phyloP scores from a whole-genome alignment of 2,888 invertebrate genomes.

The Melikaiella ostensackeni region DNA sequence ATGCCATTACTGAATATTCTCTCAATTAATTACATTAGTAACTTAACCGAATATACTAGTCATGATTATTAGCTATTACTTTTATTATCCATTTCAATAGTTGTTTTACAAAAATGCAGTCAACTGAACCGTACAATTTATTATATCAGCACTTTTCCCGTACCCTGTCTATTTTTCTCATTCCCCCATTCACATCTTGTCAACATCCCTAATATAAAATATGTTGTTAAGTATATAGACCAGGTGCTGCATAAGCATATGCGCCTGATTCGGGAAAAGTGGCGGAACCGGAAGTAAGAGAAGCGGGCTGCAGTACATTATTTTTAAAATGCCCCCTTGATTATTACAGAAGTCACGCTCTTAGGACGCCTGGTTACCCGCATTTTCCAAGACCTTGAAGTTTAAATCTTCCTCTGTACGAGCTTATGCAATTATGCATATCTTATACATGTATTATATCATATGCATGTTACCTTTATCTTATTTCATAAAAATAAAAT shows the following conservation, averaged over 20 bases:
- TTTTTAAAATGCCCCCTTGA: slow-evolving; percentile 36
- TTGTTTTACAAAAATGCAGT: background rate
- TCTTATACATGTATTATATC: background rate
- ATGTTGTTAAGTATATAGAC: slow-evolving; percentile 31
- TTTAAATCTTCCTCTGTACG: background rate
- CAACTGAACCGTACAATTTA: background rate
- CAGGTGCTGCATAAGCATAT: slow-evolving; percentile 35
- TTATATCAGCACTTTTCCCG: background rate
- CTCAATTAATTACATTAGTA: too few relatives aligned
- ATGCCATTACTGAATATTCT: too few relatives aligned
- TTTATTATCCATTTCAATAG: background rate
- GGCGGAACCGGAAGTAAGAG: slow-evolving; percentile 36
- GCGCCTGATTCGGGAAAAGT: slow-evolving; percentile 34
- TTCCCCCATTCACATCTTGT: slow-evolving; percentile 27
- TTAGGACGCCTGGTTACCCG: slow-evolving; percentile 33
- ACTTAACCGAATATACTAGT: too few relatives aligned
- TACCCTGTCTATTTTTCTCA: slow-evolving; percentile 2
- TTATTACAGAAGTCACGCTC: slow-evolving; percentile 35
- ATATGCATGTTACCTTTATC: background rate
- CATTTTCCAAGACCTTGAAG: slow-evolving; percentile 27
- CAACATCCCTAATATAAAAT: slow-evolving; percentile 32
- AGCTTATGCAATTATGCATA: background rate
- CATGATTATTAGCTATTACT: background rate
- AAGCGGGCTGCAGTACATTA: slow-evolving; percentile 29
- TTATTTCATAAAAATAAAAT: too few relatives aligned